A percentile compares a stretch with the other conserved stretches of the same genome.
These are phyloP conservation scores for Drosophila meridionalis DNA, from an alignment of 2,888 invertebrate species.

Conservation along the genomic window DNA sequence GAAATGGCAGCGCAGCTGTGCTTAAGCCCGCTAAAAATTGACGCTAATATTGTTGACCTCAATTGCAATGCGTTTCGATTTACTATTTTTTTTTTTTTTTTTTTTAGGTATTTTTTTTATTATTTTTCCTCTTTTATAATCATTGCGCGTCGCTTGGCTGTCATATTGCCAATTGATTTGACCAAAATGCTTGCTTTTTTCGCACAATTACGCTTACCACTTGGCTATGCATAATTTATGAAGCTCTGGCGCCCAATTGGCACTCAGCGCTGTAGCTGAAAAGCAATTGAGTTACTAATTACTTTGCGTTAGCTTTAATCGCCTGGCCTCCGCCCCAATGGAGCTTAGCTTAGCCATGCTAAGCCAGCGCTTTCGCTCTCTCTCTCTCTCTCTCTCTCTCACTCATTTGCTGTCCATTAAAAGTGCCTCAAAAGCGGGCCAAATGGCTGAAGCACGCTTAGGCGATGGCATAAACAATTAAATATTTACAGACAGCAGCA, in stretches of 20 bases:
- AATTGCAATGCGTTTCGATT: slow-evolving; percentile 26
- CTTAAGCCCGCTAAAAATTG: slow-evolving; percentile 38
- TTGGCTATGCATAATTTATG: slow-evolving; percentile 69
- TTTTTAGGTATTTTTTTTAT: not conserved
- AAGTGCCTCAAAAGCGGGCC: slow-evolving; percentile 48
- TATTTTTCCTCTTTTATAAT: slow-evolving; percentile 26
- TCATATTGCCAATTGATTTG: slow-evolving; percentile 62
- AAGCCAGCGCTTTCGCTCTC: not conserved
- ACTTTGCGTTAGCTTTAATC: slow-evolving; percentile 76
- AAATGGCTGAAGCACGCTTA: slow-evolving; percentile 55
- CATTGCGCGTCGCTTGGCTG: slow-evolving; percentile 35
- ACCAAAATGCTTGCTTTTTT: slow-evolving; percentile 32
- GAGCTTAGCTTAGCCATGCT: slow-evolving; percentile 5
- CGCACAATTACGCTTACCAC: slow-evolving; percentile 35
- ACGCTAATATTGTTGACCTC: slow-evolving; percentile 72
- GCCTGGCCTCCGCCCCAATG: slow-evolving; percentile 13
- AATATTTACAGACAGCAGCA: slow-evolving; percentile 67
- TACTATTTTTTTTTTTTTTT: not conserved
- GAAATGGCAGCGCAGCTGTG: slow-evolving; percentile 23
- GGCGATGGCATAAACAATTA: slow-evolving; percentile 74
- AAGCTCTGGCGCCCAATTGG: not conserved
- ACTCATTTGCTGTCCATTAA: slow-evolving; percentile 66
- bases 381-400: not conserved
- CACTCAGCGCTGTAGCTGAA: slow-evolving; percentile 50
- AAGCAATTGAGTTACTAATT: slow-evolving; percentile 80